phyloP scores from a whole-genome alignment of 1,140 invertebrate genomes.

The Copidosoma floridanum region DNA sequence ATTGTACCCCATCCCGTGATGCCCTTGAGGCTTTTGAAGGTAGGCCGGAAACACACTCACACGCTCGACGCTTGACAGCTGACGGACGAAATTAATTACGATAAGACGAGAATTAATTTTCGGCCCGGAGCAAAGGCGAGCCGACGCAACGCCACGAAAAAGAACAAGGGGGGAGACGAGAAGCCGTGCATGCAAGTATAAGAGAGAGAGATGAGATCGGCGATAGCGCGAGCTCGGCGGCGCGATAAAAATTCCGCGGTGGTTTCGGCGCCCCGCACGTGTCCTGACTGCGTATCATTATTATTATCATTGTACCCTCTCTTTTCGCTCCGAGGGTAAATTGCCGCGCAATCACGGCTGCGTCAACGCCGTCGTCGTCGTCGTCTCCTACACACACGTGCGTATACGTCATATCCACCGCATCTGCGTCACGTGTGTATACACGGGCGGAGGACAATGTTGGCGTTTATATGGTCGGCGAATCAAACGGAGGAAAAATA shows the following conservation, averaged over 20 bases:
- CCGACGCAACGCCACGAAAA: background rate
- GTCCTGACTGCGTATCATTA: constrained; percentile 15
- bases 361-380: too few relatives aligned
- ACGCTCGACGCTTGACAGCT: background rate
- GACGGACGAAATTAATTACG: constrained; percentile 1
- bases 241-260: constrained; percentile 12
- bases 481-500: too few relatives aligned
- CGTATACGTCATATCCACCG: too few relatives aligned
- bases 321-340: too few relatives aligned
- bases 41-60: too few relatives aligned
- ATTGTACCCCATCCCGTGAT: too few relatives aligned
- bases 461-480: too few relatives aligned
- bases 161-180: background rate
- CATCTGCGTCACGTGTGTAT: too few relatives aligned
- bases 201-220: background rate
- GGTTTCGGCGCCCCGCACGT: background rate
- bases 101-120: constrained; percentile 6
- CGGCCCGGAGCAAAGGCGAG: background rate
- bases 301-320: background rate
- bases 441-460: too few relatives aligned
- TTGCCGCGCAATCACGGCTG: too few relatives aligned
- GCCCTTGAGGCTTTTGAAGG: too few relatives aligned
- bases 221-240: background rate
- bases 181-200: background rate
- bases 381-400: too few relatives aligned